Evolutionary conservation across 2,888 invertebrate species (phyloP).

Genomic region (Melitaea athalia): DNA sequence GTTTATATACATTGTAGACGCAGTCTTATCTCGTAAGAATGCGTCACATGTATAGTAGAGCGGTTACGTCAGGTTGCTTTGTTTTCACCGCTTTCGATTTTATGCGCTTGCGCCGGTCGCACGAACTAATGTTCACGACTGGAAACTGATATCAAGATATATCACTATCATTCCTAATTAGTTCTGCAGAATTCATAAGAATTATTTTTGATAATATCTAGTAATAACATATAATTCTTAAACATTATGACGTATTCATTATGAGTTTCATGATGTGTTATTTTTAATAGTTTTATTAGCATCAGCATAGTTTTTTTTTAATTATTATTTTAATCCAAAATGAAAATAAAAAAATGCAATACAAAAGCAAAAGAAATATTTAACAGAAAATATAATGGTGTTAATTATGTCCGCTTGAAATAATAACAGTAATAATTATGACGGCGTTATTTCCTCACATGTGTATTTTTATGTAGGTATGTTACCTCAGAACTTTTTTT

Average conservation of each 20-base stretch:
- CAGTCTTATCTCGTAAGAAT: constrained; percentile 16
- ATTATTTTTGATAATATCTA: constrained; percentile 2
- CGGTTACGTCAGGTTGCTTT: constrained; percentile 57
- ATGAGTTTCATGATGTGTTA: neutral
- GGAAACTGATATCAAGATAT: constrained; percentile 33
- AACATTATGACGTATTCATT: neutral
- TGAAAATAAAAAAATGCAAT: no score
- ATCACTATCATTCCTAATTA: constrained; percentile 25
- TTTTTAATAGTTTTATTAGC: no score
- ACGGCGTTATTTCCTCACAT: no score
- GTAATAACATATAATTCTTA: neutral
- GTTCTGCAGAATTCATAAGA: constrained; percentile 21
- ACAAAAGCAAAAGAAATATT: no score
- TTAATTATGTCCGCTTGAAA: no score
- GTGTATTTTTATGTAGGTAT: no score
- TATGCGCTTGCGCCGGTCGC: constrained; percentile 50
- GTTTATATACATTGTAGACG: constrained; percentile 4
- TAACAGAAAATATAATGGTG: no score
- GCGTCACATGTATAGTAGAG: constrained; percentile 50
- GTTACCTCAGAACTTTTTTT: no score
- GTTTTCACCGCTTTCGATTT: constrained; percentile 75
- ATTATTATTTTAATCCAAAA: neutral
- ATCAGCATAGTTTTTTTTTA: neutral
- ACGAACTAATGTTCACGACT: constrained; percentile 37
- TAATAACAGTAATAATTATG: no score